phyloP scores from a whole-genome alignment of 1,140 invertebrate species.

The Camponotus floridanus region DNA sequence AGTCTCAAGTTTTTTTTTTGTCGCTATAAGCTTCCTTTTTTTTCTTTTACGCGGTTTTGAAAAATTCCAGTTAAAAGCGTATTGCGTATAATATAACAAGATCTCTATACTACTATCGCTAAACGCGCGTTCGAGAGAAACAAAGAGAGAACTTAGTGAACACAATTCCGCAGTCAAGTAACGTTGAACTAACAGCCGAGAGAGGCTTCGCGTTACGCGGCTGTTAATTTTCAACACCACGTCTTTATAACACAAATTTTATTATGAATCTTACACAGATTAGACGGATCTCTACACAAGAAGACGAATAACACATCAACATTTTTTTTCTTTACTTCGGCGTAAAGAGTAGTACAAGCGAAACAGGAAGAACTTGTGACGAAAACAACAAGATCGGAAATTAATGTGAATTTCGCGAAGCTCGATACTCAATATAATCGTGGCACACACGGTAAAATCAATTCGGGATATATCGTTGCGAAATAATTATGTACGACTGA shows the following conservation, averaged over 20 bases:
- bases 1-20: constrained; percentile 6
- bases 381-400: constrained; percentile 32
- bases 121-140: constrained; percentile 53
- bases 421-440: constrained; percentile 42
- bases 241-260: constrained; percentile 10
- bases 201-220: constrained; percentile 46
- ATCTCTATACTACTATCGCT: constrained; percentile 35
- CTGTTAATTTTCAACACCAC: constrained; percentile 59
- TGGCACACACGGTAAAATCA: constrained; percentile 48
- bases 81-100: constrained; percentile 55
- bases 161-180: constrained; percentile 70
- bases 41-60: constrained; percentile 13
- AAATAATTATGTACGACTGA: constrained; percentile 9
- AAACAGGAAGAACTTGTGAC: constrained; percentile 51
- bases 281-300: constrained; percentile 37
- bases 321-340: constrained; percentile 28
- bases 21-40: constrained; percentile 33
- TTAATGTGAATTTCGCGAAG: constrained; percentile 27
- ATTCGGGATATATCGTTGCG: background rate
- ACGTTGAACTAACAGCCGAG: constrained; percentile 63
- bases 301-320: constrained; percentile 6
- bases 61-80: constrained; percentile 62
- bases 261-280: constrained; percentile 24
- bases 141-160: constrained; percentile 64
- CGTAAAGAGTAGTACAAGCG: constrained; percentile 53